Evolutionary conservation across 2,888 invertebrate genomes (phyloP).

Genomic region (Pseudoips prasinana): DNA sequence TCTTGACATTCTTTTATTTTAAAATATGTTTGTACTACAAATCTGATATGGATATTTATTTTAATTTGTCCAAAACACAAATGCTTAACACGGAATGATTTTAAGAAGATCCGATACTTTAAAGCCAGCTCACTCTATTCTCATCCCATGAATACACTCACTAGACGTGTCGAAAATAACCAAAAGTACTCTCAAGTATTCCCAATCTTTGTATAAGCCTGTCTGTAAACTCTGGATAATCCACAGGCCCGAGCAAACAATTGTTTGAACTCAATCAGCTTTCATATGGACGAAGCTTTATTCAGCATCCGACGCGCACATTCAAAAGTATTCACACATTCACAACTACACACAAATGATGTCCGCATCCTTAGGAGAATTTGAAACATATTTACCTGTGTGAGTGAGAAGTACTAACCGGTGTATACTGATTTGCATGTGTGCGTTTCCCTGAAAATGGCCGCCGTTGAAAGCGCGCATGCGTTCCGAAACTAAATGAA

Average conservation of each 20-base stretch:
- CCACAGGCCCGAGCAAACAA: conserved; percentile 30
- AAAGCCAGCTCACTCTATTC: conserved; percentile 5
- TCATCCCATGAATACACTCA: conserved; percentile 5
- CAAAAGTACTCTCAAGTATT: conserved; percentile 31
- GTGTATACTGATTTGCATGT: conserved; percentile 33
- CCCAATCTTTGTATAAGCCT: conserved; percentile 29
- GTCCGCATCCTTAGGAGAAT: conserved; percentile 43
- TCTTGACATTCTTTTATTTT: too few relatives aligned
- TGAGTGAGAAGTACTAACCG: conserved; percentile 28
- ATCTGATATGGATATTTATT: too few relatives aligned
- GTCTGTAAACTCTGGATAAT: conserved; percentile 24
- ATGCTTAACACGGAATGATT: too few relatives aligned
- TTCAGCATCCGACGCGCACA: conserved; percentile 66
- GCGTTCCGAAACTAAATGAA: conserved; percentile 38
- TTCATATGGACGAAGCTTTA: conserved; percentile 52
- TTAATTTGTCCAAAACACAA: too few relatives aligned
- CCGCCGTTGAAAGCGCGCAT: conserved; percentile 60
- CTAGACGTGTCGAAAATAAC: conserved; percentile 20
- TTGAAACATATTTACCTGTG: conserved; percentile 46
- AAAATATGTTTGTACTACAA: too few relatives aligned
- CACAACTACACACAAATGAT: conserved; percentile 14
- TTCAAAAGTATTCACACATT: conserved; percentile 24
- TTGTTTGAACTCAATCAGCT: conserved; percentile 41
- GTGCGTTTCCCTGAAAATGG: conserved; percentile 71
- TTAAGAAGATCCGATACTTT: too few relatives aligned